Percentiles rank a stretch among this genome's conserved stretches.
Evolutionary conservation across 2,113 vertebrate genomes (phyloP).

Genomic region (Phylloscopus trochilus): DNA sequence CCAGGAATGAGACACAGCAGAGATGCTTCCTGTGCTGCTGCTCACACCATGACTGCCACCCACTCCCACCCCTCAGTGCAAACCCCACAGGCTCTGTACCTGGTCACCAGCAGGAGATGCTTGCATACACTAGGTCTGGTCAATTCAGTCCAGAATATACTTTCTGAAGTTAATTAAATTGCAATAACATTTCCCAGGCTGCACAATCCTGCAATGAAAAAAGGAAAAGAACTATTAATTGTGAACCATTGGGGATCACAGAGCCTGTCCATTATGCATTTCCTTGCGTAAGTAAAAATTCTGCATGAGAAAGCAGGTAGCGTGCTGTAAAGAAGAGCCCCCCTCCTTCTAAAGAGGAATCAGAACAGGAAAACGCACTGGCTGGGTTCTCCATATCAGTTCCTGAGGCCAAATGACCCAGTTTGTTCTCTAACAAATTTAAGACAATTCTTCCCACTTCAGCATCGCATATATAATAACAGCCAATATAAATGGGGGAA

Average conservation of each 20-base stretch:
- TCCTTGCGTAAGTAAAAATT: background rate
- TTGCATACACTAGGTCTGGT: background rate
- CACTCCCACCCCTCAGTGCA: background rate
- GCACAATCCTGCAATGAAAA: background rate
- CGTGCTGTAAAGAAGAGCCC: fast-evolving
- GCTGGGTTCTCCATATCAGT: background rate
- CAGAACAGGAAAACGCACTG: background rate
- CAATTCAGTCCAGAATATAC: background rate
- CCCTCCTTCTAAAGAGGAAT: background rate
- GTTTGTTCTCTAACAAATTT: background rate
- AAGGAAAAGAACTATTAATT: background rate
- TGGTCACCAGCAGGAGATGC: background rate
- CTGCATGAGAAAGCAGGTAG: background rate
- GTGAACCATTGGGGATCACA: fast-evolving
- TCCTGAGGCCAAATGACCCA: background rate
- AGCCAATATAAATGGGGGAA: background rate
- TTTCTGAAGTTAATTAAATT: background rate
- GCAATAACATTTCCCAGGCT: background rate
- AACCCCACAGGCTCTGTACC: background rate
- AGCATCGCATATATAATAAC: background rate
- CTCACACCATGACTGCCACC: background rate
- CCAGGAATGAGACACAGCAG: background rate
- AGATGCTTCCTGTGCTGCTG: background rate
- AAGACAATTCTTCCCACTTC: background rate
- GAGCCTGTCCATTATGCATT: background rate